phyloP scores from a whole-genome alignment of 2,888 invertebrate species.

The Sphecodes monilicornis region DNA sequence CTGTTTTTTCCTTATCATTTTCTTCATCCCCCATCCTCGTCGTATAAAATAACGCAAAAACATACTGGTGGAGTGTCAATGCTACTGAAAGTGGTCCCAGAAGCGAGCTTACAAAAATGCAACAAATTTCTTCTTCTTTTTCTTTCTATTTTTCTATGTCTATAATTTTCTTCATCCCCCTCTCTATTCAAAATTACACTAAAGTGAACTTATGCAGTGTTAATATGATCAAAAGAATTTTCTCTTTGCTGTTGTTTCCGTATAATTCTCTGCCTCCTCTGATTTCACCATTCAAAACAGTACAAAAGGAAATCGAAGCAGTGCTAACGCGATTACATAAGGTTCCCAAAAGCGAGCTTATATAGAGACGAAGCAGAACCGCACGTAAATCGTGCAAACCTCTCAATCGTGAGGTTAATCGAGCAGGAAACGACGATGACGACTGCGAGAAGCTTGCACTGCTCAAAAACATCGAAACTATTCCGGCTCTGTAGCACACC shows the following conservation, averaged over 20 bases:
- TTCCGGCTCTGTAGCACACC: neutral
- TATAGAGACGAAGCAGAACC: neutral
- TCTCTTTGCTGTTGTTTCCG: no score
- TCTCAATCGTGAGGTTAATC: constrained; percentile 23
- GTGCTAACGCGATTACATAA: neutral
- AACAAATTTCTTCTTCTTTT: neutral
- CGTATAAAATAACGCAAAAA: neutral
- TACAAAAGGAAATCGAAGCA: neutral
- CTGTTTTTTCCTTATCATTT: no score
- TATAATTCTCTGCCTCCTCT: no score
- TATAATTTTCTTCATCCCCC: neutral
- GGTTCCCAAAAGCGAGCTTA: neutral
- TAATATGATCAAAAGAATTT: no score
- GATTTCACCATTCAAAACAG: neutral
- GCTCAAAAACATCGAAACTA: constrained; percentile 34
- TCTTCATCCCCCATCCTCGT: no score
- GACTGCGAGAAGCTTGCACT: neutral
- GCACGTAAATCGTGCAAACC: neutral
- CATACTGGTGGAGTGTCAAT: no score
- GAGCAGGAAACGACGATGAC: constrained; percentile 14
- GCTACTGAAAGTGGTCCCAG: no score
- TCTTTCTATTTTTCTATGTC: neutral
- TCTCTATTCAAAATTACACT: no score
- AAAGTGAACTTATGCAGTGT: no score
- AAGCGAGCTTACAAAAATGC: neutral